Base-by-base conservation (phyloP, 35 echinoderm and acorn worm species). In the Apostichopus parvimensis region DNA sequence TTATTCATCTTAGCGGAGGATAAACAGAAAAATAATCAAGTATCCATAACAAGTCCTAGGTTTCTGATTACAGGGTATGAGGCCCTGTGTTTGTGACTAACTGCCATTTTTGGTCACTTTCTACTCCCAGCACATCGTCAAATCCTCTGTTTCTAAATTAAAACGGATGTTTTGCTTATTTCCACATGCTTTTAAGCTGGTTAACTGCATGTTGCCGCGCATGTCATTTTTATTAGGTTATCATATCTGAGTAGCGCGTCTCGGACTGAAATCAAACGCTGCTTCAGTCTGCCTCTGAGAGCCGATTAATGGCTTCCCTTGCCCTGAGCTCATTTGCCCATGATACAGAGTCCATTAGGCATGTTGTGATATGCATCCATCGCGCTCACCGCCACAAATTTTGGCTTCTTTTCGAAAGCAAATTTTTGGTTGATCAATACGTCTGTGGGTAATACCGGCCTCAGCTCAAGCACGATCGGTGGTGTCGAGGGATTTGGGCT, bases 171-270 rank as follows among this genome's bases (percentile, higher is more conserved):
- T 79, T 88, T 91, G 72, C 89, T 91, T 91, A 91, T 91, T 91
- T 91, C 89, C 26, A 91, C 89, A 91, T 91, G 89, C 89, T 91
- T 91, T 91, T 91, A 91, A 91, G 89, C 89, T 91, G 89, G 89
- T 91, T 91, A 91, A 77, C 72, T 79, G 89, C 72, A 91, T 91
- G 89, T 91, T 91, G 71, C 89, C 56, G 34, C 53, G 89, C 89
- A 91, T 91, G 89, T 91, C 89, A 91, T 91, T 91, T 91, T 91
- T 91, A 91, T 91, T 91, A 68, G 89, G 89, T 91, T 91, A 91
- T 91, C 89, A 91, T 91, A 91, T 91, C 89, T 79, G 76, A 91
- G 89, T 54, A 72, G 86, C 60, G 86, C 68, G 68, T 88, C 86
- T 68, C 22, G 14, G 89, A 79, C 78, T 79, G 89, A 91, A 91